Evolutionary conservation across 2,797 vertebrate species (phyloP).

Genomic region (Xiphorhynchus erythropygius): DNA sequence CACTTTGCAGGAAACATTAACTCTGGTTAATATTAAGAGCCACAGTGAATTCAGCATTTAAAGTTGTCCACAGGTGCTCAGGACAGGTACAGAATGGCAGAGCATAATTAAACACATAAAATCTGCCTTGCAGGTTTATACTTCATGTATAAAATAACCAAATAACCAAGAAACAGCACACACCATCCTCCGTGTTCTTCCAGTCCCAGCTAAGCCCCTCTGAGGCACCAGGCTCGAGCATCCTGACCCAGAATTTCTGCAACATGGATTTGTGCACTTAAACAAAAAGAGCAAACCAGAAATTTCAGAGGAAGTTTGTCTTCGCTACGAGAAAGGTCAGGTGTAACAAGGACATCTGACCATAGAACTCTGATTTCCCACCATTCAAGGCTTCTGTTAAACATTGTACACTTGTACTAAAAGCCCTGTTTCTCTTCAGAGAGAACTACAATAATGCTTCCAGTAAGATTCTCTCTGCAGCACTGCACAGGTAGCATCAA

Average conservation of each 20-base stretch:
- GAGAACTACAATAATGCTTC: neutral
- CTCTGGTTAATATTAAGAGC: neutral
- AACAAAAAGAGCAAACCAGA: neutral
- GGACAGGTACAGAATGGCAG: neutral
- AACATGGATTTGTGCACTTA: accelerated
- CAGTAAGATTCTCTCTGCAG: neutral
- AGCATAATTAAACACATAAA: neutral
- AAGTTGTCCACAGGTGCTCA: neutral
- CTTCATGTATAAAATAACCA: neutral
- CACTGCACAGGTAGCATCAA: neutral
- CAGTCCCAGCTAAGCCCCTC: neutral
- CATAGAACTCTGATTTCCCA: neutral
- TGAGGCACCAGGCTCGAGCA: neutral
- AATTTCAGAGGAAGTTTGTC: neutral
- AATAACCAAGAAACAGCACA: neutral
- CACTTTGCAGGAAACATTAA: neutral
- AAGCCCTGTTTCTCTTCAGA: neutral
- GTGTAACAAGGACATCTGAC: neutral
- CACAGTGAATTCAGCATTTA: neutral
- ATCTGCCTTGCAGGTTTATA: neutral
- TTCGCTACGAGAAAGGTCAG: accelerated
- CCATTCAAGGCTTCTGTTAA: neutral
- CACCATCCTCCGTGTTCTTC: neutral
- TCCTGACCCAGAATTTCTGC: neutral
- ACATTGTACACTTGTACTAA: neutral